Percentiles rank a stretch among this genome's conserved stretches.
Conservation (phyloP, 2,797 vertebrate species). For the Alectoris magna region DNA sequence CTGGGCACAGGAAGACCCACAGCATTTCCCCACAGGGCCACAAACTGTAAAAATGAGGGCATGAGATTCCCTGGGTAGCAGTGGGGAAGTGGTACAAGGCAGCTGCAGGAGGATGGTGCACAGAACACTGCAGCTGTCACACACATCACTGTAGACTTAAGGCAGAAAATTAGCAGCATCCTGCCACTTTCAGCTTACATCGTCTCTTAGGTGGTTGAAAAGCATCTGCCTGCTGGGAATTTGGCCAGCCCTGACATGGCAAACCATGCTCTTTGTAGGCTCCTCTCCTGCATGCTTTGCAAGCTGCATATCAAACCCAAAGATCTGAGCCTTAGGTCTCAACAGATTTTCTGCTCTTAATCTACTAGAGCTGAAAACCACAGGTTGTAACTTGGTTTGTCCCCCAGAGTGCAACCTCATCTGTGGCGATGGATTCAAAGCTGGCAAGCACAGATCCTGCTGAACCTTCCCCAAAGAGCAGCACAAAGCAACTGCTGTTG, state of each 20-base stretch:
- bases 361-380: slow-evolving; percentile 45
- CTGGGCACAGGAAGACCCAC: too few species aligned
- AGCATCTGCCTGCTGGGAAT: background rate
- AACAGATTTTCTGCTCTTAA: slow-evolving; percentile 50
- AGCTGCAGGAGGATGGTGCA: background rate
- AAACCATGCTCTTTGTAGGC: background rate
- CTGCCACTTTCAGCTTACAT: background rate
- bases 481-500: background rate
- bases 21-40: background rate
- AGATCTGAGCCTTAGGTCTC: slow-evolving; percentile 44
- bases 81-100: background rate
- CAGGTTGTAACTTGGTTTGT: slow-evolving; percentile 55
- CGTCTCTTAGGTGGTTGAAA: background rate
- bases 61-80: background rate
- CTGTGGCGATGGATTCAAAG: slow-evolving; percentile 10
- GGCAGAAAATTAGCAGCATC: background rate
- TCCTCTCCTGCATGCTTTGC: background rate
- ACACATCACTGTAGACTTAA: background rate
- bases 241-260: background rate
- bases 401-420: slow-evolving; percentile 52
- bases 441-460: background rate
- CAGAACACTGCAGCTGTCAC: background rate
- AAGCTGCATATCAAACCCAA: slow-evolving; percentile 15
- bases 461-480: background rate
- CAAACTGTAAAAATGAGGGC: background rate